Evolutionary conservation across 2,888 invertebrate species (phyloP).

Genomic region (Andricus curvator): DNA sequence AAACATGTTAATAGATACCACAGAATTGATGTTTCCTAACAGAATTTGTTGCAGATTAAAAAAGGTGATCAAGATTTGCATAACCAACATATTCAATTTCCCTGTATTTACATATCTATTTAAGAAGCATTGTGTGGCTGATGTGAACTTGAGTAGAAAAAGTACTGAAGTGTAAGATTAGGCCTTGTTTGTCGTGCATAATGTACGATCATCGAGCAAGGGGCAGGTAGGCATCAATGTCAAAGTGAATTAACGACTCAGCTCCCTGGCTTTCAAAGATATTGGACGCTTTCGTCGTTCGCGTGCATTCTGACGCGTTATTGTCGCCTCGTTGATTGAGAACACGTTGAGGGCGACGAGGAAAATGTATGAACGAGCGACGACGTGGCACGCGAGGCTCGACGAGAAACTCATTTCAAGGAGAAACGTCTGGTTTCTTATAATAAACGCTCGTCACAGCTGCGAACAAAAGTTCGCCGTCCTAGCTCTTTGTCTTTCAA

Average conservation of each 20-base stretch:
- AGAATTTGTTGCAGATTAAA: too few relatives aligned
- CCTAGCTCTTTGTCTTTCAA: slow-evolving; percentile 49
- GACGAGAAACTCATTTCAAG: slow-evolving; percentile 58
- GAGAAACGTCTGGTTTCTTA: slow-evolving; percentile 57
- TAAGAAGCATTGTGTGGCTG: neutral
- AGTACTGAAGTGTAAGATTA: slow-evolving; percentile 10
- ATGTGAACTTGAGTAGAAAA: neutral
- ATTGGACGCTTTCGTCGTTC: slow-evolving; percentile 51
- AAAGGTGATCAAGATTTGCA: too few relatives aligned
- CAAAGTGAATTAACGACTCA: slow-evolving; percentile 73
- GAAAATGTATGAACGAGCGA: neutral
- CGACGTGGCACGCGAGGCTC: slow-evolving; percentile 46
- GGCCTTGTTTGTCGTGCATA: slow-evolving; percentile 60
- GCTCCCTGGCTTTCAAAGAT: slow-evolving; percentile 74
- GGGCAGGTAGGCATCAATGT: slow-evolving; percentile 74
- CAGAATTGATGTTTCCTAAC: too few relatives aligned
- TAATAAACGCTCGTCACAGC: slow-evolving; percentile 62
- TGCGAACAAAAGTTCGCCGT: slow-evolving; percentile 63
- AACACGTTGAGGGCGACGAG: neutral
- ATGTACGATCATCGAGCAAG: slow-evolving; percentile 64
- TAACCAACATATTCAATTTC: neutral
- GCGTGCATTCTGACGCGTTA: slow-evolving; percentile 3
- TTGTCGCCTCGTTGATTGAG: slow-evolving; percentile 41
- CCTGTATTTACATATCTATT: neutral
- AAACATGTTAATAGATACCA: too few relatives aligned